Evolutionary conservation across 2,113 vertebrate genomes (phyloP).

Genomic region (Hemicordylus capensis): DNA sequence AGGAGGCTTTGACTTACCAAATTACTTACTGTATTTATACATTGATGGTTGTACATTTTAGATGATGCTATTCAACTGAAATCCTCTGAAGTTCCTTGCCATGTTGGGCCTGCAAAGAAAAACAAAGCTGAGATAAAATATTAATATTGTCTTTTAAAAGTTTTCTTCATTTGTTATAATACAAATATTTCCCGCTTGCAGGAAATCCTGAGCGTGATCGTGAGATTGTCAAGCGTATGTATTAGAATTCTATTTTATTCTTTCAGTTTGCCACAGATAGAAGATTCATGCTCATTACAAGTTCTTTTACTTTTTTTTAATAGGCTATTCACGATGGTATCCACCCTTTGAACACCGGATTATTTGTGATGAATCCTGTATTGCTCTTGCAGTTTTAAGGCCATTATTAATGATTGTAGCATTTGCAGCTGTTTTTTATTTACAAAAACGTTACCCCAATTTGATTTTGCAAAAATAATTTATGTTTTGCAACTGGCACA

Average conservation of each 20-base stretch:
- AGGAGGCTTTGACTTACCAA: background rate
- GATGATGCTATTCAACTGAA: background rate
- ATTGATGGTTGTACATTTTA: background rate
- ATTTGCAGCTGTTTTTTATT: slow-evolving; percentile 26
- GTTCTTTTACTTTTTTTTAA: slow-evolving; percentile 18
- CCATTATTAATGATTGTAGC: background rate
- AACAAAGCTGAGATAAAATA: background rate
- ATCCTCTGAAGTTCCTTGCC: background rate
- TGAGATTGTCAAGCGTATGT: slow-evolving; percentile 55
- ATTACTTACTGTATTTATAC: no score
- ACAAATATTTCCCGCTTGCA: no score
- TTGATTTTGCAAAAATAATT: background rate
- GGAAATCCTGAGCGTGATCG: slow-evolving; percentile 42
- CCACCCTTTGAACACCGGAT: background rate
- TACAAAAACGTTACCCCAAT: background rate
- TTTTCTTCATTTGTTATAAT: no score
- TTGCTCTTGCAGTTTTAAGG: slow-evolving; percentile 27
- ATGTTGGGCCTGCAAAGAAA: background rate
- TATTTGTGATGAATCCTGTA: slow-evolving; percentile 2
- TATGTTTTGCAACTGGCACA: background rate
- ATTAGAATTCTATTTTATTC: slow-evolving; percentile 31
- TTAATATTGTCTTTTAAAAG: no score
- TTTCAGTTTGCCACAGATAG: background rate
- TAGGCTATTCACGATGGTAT: slow-evolving; percentile 53
- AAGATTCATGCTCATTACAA: background rate